A percentile compares a stretch with the other conserved stretches of the same genome.
Conservation (phyloP, 2,113 vertebrate genomes). For the Dryoscopus gambensis region DNA sequence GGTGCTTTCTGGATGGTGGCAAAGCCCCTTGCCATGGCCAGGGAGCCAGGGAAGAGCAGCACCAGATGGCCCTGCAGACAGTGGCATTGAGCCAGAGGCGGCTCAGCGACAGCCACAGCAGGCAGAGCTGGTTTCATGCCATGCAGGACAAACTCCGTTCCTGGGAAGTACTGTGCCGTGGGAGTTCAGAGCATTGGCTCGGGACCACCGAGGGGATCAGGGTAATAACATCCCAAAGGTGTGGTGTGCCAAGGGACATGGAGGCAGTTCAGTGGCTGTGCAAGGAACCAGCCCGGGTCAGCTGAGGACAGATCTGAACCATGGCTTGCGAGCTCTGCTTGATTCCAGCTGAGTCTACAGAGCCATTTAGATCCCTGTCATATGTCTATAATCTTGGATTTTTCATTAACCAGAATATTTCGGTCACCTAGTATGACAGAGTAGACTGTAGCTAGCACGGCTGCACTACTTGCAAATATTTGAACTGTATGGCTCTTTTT, state of each 20-base stretch:
- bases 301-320: not conserved
- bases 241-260: accelerated
- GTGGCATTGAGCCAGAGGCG: not conserved
- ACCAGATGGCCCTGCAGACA: slow-evolving; percentile 4
- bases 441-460: not conserved
- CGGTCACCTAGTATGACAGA: not conserved
- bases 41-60: not conserved
- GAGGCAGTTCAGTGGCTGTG: accelerated
- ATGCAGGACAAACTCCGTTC: accelerated
- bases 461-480: not conserved
- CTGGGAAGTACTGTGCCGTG: accelerated
- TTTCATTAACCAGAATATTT: not conserved
- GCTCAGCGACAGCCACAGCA: accelerated
- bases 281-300: not conserved
- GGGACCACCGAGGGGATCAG: accelerated
- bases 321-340: not conserved
- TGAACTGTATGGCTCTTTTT: not conserved
- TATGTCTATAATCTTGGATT: not conserved
- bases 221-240: not conserved
- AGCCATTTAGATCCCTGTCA: not conserved
- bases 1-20: not conserved
- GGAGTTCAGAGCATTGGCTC: accelerated
- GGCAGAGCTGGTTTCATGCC: not conserved
- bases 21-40: not conserved
- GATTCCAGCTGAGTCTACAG: not conserved